phyloP scores from a whole-genome alignment of 1,140 invertebrate species.

The Drosophila ananassae region DNA sequence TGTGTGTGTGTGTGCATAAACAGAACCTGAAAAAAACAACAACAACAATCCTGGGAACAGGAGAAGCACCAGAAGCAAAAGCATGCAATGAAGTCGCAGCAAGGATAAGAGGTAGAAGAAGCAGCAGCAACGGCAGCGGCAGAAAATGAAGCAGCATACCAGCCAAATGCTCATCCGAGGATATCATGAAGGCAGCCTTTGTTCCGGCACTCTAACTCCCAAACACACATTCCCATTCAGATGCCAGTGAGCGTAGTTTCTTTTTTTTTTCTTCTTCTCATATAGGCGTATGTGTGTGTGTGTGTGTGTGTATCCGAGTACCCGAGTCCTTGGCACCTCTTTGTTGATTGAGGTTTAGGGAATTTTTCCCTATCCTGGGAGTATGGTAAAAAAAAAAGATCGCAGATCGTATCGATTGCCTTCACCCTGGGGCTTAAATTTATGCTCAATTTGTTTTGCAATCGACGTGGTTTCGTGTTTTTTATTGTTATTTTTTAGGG shows the following conservation, averaged over 20 bases:
- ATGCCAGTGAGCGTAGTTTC: conserved; percentile 20
- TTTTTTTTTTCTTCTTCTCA: conserved; percentile 1
- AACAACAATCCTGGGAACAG: conserved; percentile 29
- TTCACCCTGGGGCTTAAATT: conserved; percentile 11
- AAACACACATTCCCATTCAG: conserved; percentile 17
- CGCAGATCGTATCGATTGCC: conserved; percentile 16
- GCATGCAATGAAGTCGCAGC: conserved; percentile 16
- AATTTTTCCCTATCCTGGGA: neutral
- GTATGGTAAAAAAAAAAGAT: conserved; percentile 6
- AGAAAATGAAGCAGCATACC: conserved; percentile 47
- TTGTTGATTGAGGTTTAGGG: conserved; percentile 25
- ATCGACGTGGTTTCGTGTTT: conserved; percentile 13
- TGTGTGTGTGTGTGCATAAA: conserved; percentile 72
- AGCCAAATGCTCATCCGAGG: conserved; percentile 71
- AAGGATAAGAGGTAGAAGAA: conserved; percentile 20
- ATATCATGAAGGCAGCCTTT: conserved; percentile 64
- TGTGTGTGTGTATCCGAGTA: conserved; percentile 1
- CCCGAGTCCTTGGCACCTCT: conserved; percentile 22
- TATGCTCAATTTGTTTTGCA: conserved; percentile 47
- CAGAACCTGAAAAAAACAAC: conserved; percentile 63
- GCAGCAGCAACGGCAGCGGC: conserved; percentile 3
- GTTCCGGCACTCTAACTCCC: conserved; percentile 32
- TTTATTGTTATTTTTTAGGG: neutral
- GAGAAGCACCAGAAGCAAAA: neutral
- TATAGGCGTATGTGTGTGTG: no score